These are phyloP conservation scores for Malurus leucopterus DNA, from an alignment of 2,797 vertebrate genomes.

Conservation along the genomic window DNA sequence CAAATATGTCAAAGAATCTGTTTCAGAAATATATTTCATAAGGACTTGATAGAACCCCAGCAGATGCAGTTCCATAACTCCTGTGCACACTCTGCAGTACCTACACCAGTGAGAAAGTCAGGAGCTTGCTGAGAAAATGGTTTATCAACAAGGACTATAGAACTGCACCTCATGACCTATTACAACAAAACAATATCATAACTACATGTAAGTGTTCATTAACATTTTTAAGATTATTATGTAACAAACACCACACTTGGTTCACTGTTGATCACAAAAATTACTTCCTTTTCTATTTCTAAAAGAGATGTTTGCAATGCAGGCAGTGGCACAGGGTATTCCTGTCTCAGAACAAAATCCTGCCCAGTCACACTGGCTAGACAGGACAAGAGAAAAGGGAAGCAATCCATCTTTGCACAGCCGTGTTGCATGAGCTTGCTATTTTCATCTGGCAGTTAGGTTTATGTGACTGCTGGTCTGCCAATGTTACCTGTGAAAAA, in stretches of 20 bases:
- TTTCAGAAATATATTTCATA: background rate
- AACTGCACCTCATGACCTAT: background rate
- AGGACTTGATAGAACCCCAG: background rate
- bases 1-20: background rate
- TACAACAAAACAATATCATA: background rate
- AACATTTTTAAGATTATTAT: background rate
- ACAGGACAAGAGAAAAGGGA: background rate
- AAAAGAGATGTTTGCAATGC: background rate
- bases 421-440: background rate
- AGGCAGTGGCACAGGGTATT: background rate
- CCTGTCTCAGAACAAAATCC: background rate
- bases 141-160: background rate
- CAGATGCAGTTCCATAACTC: background rate
- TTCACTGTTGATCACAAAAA: background rate
- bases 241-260: background rate
- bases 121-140: background rate
- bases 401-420: background rate
- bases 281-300: background rate
- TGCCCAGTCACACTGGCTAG: background rate
- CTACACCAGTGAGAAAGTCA: background rate
- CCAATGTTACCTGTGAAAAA: background rate
- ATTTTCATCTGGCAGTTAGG: background rate
- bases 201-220: background rate
- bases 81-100: rapidly evolving
- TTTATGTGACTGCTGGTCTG: background rate